Conservation (phyloP, 2,113 vertebrate genomes). For the Cercocebus atys region DNA sequence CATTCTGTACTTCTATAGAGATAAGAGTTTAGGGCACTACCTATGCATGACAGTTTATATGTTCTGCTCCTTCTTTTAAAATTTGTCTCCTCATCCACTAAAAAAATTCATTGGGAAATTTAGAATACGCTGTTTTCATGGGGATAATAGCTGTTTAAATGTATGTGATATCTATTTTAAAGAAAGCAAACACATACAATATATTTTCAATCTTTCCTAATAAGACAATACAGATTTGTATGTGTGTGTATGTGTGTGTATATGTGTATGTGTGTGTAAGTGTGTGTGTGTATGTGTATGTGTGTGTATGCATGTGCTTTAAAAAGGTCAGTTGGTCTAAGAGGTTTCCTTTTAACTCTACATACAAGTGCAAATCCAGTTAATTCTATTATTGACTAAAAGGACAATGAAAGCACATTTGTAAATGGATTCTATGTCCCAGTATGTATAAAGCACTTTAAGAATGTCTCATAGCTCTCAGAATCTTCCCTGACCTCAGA, state of each 20-base stretch:
- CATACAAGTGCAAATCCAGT: slow-evolving; percentile 88
- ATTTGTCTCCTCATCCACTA: not conserved
- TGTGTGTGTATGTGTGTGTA: not conserved
- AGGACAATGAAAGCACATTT: slow-evolving; percentile 86
- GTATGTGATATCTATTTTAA: not conserved
- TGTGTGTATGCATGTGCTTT: not conserved
- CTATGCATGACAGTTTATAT: not conserved
- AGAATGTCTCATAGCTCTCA: slow-evolving; percentile 83
- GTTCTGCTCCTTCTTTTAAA: not conserved
- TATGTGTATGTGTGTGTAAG: not conserved
- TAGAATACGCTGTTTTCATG: not conserved
- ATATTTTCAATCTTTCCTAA: not conserved
- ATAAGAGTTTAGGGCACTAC: not conserved
- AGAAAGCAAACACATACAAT: not conserved
- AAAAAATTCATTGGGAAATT: not conserved
- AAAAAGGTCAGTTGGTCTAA: slow-evolving; percentile 88
- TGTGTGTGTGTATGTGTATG: too few relatives aligned
- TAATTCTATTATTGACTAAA: slow-evolving; percentile 88
- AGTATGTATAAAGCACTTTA: slow-evolving; percentile 84
- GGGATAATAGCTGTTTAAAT: not conserved
- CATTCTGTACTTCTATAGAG: not conserved
- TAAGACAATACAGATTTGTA: slow-evolving; percentile 39
- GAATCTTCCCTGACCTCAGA: slow-evolving; percentile 85
- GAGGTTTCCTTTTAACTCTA: slow-evolving; percentile 87
- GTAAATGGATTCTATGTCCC: slow-evolving; percentile 85